A percentile compares a stretch with the other conserved stretches of the same genome.
Conservation (phyloP, 2,797 vertebrate species). For the Argyrosomus regius region DNA sequence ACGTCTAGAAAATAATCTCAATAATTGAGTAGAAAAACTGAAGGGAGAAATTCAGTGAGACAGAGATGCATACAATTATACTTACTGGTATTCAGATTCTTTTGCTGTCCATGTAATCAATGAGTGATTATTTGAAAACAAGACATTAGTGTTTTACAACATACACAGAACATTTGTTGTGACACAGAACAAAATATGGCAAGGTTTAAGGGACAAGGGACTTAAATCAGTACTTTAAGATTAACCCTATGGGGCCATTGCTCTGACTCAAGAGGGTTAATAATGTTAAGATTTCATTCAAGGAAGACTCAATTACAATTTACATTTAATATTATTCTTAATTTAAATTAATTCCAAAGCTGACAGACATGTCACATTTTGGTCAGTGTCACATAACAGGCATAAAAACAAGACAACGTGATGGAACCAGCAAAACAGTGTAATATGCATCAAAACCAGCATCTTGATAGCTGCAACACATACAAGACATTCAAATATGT, state of each 20-base stretch:
- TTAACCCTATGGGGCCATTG: too few species aligned
- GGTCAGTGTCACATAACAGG: conserved; percentile 82
- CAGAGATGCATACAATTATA: conserved; percentile 84
- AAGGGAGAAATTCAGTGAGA: conserved; percentile 74
- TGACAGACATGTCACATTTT: conserved; percentile 64
- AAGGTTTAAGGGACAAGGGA: background rate
- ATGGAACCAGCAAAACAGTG: conserved; percentile 78
- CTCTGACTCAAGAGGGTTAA: too few species aligned
- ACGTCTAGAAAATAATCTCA: conserved; percentile 64
- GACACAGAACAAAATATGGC: conserved; percentile 81
- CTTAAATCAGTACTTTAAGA: conserved; percentile 9
- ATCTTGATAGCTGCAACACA: conserved; percentile 63
- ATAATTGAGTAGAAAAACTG: conserved; percentile 66
- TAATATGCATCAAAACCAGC: conserved; percentile 59
- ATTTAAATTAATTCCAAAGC: background rate
- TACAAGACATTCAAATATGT: conserved; percentile 80
- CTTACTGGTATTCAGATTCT: conserved; percentile 88
- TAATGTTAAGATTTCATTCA: background rate
- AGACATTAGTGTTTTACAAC: conserved; percentile 90
- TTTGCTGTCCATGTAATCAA: conserved; percentile 89
- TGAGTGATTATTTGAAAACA: conserved; percentile 90
- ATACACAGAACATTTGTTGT: conserved; percentile 84
- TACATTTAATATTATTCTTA: background rate
- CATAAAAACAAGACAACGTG: conserved; percentile 83
- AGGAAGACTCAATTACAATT: background rate